Evolutionary conservation across 2,888 invertebrate species (phyloP), one percentile per base, ranked within the genome.

Genomic region (Acanthopleura granulata): DNA sequence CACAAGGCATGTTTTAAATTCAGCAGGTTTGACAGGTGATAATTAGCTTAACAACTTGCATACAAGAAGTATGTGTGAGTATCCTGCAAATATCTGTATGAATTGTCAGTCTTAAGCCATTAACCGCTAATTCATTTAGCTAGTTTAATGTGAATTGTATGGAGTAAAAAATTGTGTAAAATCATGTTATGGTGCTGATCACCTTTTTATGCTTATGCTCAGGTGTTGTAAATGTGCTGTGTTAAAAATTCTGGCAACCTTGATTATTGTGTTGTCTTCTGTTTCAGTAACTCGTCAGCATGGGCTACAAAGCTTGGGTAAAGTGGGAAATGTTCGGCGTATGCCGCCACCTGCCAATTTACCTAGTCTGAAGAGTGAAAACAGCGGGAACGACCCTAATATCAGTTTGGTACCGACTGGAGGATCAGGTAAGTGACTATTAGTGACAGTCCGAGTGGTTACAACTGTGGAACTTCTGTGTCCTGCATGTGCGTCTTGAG

Each of bases 241-340:
- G 71, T 14, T 29, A 29, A 71, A 12, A 27, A 49, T 72, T 9
- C 49, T 40, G 3, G 40, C 40, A 40, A 9, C 3, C 40, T 40
- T 40, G 40, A 40, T 40, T 40, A 40, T 40, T 40, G 3, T 40
- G 40, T 9, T 40, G 40, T 40, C 3, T 40, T 40, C 40, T n/a
- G 16, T 83, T 86, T 72, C 81, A 91, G 91, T 95, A 92, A 95
- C 95, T 91, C 96, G 96, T 92, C 98, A 98, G 91, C 97, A 98
- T 97, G 98, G 98, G 94, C 96, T 99, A 95, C 99, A 99, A 95
- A 95, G 95, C 93, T 95, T 99, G 95, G 99, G 99, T 93, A 99
- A 98, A 94, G 96, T 98, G 93, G 96, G 96, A 95, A 92, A 96
- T 97, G 87, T 90, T 91, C 95, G 99, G 93, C 95, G 99, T 92